Evolutionary conservation across 2,888 invertebrate genomes (phyloP), one percentile per base, ranked within the genome.

Genomic region (Micoletzkya japonica): DNA sequence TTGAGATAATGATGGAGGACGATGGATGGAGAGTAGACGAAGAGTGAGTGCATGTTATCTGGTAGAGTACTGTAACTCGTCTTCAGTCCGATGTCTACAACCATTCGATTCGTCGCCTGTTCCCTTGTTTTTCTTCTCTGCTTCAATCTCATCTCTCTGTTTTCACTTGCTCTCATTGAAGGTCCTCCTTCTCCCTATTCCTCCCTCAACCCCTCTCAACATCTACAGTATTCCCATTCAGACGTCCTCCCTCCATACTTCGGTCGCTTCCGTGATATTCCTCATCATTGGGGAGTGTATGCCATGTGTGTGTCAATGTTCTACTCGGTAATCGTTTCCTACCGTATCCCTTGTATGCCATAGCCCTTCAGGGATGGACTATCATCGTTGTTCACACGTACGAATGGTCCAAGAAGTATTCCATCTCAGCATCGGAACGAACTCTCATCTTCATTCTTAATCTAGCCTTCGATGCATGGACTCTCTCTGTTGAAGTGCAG

Each of bases 81-180:
- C n/a, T n/a, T n/a, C n/a, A 44, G 20, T 20, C 20, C 44, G 44
- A 44, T 20, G 10, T 20, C 20, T 44, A 10, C 20, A 44, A 14
- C 44, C 10, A 20, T 20, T 20, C 44, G 20, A 14, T 10, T 44
- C 24, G 34, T 63, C 7, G 26, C 50, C 24, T 10, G 32, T 6
- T 63, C 50, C 17, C 63, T 63, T 32, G 36, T 63, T 20, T 50
- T 63, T 50, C 63, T 63, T 14, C 24, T 63, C 14, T 32, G 30
- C 20, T 24, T 24, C 34, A 34, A 63, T 63, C 49, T 63, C 7
- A 6, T 63, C 49, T 63, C 63, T n/a, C 32, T 63, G 24, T 30
- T 63, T 24, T 32, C 50, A n/a, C 44, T 63, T 26, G 49, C 63
- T 10, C n/a, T n/a, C 32, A 26, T 50, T 17, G 63, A 63, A 63